A percentile compares a stretch with the other conserved stretches of the same genome.
These are phyloP conservation scores for Bolinopsis microptera DNA, from an alignment of 37 sponge, comb jelly and placozoan species.

Conservation along the genomic window DNA sequence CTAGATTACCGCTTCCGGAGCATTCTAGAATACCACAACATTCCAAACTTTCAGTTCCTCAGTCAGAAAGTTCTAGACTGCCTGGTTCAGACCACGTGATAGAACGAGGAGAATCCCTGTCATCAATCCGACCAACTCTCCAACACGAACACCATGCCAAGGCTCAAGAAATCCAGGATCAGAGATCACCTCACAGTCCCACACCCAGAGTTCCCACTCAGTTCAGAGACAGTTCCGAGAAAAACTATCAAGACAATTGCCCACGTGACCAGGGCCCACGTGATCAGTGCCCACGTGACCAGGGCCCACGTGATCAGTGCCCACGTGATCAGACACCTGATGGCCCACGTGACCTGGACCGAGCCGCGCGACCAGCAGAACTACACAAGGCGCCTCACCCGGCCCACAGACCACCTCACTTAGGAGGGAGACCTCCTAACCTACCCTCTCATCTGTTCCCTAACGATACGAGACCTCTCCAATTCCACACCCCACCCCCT, in stretches of 20 bases:
- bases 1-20: background rate
- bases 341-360: background rate
- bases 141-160: background rate
- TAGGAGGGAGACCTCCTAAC: background rate
- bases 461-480: slow-evolving; percentile 14
- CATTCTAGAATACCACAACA: background rate
- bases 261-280: background rate
- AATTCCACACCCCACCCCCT: slow-evolving; percentile 31
- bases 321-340: background rate
- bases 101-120: background rate
- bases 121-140: background rate
- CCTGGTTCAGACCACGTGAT: background rate
- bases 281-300: background rate
- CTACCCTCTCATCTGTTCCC: slow-evolving; percentile 55
- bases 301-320: background rate
- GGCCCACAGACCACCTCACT: background rate
- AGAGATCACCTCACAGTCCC: too few species aligned
- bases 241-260: background rate
- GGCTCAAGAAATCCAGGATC: background rate
- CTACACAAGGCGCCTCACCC: background rate
- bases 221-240: too few species aligned
- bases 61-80: background rate
- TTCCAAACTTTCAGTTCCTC: background rate
- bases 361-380: background rate
- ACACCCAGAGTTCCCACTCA: too few species aligned